Evolutionary conservation across 2,797 vertebrate genomes (phyloP).

Genomic region (Aratinga solstitialis): DNA sequence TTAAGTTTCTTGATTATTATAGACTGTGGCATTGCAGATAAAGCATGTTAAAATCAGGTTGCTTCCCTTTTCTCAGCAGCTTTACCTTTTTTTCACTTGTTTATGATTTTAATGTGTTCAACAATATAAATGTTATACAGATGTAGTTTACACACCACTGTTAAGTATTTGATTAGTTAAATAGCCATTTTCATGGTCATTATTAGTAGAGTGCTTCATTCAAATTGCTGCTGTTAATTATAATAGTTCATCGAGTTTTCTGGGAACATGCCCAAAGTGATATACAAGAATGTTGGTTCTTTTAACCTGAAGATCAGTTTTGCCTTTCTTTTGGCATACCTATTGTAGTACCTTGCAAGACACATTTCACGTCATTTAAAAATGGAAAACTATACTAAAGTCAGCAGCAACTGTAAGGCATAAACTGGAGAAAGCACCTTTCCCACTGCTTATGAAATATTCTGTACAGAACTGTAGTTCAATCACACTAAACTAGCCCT

Average conservation of each 20-base stretch:
- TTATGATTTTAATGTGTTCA: not conserved
- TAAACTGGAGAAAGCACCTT: not conserved
- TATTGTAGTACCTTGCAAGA: not conserved
- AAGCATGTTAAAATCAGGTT: not conserved
- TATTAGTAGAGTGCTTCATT: not conserved
- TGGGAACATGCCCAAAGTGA: not conserved
- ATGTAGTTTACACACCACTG: not conserved
- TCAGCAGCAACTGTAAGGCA: not conserved
- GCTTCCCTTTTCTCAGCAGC: not conserved
- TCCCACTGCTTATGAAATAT: not conserved
- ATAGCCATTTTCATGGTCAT: not conserved
- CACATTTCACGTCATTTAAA: not conserved
- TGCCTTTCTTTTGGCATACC: not conserved
- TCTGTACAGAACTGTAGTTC: not conserved
- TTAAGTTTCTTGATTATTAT: not conserved
- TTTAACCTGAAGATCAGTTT: not conserved
- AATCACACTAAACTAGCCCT: not conserved
- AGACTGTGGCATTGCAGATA: not conserved
- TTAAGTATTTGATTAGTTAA: constrained; percentile 15
- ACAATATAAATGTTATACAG: not conserved
- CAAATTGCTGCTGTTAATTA: not conserved
- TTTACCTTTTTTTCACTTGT: not conserved
- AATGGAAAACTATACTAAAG: not conserved
- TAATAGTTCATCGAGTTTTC: not conserved
- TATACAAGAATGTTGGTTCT: not conserved